Percentiles rank a stretch among this genome's conserved stretches.
phyloP scores from a whole-genome alignment of 2,888 invertebrate species.

The Drosophila limbata region DNA sequence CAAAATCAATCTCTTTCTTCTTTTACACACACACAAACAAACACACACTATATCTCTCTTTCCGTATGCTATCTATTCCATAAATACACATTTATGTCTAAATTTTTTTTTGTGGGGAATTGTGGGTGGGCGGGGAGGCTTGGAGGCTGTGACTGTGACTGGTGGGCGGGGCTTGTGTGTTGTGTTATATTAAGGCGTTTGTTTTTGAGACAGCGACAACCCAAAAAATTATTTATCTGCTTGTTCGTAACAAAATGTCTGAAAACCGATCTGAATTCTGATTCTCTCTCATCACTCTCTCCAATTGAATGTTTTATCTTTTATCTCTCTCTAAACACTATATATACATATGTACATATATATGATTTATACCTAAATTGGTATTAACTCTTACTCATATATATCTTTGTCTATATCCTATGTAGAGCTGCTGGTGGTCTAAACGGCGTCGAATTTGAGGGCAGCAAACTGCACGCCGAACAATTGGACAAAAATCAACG shows the following conservation, averaged over 20 bases:
- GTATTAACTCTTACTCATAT: background rate
- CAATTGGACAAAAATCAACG: constrained; percentile 88
- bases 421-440: constrained; percentile 93
- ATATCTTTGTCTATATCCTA: background rate
- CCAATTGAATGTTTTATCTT: constrained; percentile 6
- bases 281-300: constrained; percentile 1
- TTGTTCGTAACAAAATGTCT: constrained; percentile 27
- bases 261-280: constrained; percentile 13
- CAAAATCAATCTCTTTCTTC: background rate
- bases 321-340: constrained; percentile 15
- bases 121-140: background rate
- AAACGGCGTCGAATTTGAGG: constrained; percentile 95
- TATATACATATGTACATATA: constrained; percentile 1
- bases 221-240: constrained; percentile 13
- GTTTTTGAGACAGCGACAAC: constrained; percentile 15
- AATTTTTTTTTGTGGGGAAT: background rate
- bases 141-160: constrained; percentile 18
- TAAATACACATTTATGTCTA: constrained; percentile 8
- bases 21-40: background rate
- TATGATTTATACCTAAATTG: background rate
- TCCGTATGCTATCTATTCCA: background rate
- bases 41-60: background rate
- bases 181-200: constrained; percentile 25
- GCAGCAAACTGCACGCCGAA: constrained; percentile 93
- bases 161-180: constrained; percentile 33